Base-by-base conservation (phyloP, 2,888 invertebrate genomes). In the Zelleria hepariella region DNA sequence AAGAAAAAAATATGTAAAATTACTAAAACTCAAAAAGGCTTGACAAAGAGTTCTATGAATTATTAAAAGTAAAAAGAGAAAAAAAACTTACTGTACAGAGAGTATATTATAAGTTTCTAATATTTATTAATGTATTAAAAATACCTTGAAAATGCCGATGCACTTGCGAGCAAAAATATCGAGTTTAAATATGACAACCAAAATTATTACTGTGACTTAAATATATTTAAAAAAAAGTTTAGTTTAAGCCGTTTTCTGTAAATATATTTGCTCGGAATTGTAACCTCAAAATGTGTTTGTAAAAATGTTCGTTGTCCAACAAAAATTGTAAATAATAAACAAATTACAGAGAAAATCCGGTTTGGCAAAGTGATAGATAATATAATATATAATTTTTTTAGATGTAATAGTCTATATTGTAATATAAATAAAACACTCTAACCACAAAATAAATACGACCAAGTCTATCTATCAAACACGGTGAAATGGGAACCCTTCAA, bases 91-190 rank as follows among this genome's bases (percentile, higher is more conserved):
- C 59, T 86, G 86, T 86, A 86, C 84, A 86, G 86, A 86, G 81
- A 85, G 80, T 82, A 66, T n/a, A n/a, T n/a, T n/a, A n/a, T 76
- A 78, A 78, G 75, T 73, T 82, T 81, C 75, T 81, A 80, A 79
- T 80, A 82, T 81, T 80, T 82, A 83, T 75, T 32, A 32, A 21
- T n/a, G 18, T 26, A 55, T 20, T 55, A 55, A 51, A 51, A 21
- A 49, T 49, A 49, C 5, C 51, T 21, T 51, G 21, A 10, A 7
- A 21, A 10, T 21, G 6, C 10, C 15, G 23, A 10, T 24, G 24
- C 32, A 42, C 32, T 42, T 42, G 10, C 32, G 2, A 42, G 32
- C 32, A 42, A 42, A 42, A 42, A 42, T 42, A 42, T 42, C 2
- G 32, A 10, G 2, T 15, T 15, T 15, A 42, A 42, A 15, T n/a